phyloP scores from a whole-genome alignment of 2,113 vertebrate genomes.

The Pipra filicauda region DNA sequence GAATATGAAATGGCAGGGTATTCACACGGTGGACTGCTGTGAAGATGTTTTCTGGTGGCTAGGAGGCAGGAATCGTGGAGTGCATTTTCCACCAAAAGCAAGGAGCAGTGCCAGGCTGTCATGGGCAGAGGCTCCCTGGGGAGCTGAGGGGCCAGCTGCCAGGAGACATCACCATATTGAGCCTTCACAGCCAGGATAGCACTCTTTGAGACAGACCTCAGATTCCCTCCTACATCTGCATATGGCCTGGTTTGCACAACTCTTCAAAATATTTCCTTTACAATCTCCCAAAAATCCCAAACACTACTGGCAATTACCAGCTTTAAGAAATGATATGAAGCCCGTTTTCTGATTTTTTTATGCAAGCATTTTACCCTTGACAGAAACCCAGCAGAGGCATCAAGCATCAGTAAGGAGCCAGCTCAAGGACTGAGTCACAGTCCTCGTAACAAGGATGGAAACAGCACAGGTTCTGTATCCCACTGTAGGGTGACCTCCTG shows the following conservation, averaged over 20 bases:
- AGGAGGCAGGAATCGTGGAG: rapidly evolving
- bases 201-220: neutral
- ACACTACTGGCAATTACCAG: neutral
- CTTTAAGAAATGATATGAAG: neutral
- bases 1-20: neutral
- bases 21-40: neutral
- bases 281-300: neutral
- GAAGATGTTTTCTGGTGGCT: neutral
- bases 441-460: neutral
- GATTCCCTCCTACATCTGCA: neutral
- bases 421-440: neutral
- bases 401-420: neutral
- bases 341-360: neutral
- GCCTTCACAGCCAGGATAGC: neutral
- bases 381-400: neutral
- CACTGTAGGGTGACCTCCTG: neutral
- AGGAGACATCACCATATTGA: neutral
- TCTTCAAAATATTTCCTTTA: neutral
- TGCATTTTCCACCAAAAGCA: neutral
- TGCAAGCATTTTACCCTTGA: neutral
- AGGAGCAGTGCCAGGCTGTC: neutral
- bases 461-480: neutral
- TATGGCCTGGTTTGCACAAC: neutral
- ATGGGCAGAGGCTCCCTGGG: neutral
- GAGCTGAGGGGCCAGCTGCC: neutral